Evolutionary conservation across 1,140 invertebrate genomes (phyloP).

Genomic region (Melanaphis sacchari): DNA sequence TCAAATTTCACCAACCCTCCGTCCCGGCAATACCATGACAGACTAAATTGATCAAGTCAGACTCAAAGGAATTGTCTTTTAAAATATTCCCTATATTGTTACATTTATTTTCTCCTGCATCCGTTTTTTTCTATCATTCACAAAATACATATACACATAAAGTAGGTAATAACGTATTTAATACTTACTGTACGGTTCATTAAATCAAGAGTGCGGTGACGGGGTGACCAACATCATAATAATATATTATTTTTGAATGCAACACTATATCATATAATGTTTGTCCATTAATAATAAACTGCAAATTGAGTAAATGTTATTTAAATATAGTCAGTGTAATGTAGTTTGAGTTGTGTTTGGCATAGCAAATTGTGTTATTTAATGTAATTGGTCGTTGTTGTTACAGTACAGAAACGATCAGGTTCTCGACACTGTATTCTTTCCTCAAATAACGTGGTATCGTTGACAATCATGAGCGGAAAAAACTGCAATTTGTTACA

Average conservation of each 20-base stretch:
- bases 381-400: background rate
- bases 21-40: background rate
- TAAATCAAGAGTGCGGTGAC: background rate
- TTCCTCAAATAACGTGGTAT: background rate
- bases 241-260: background rate
- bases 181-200: background rate
- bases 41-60: conserved; percentile 24
- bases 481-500: background rate
- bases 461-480: background rate
- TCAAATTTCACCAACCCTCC: background rate
- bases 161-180: background rate
- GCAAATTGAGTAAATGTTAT: background rate
- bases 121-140: background rate
- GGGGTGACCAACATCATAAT: background rate
- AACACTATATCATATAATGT: background rate
- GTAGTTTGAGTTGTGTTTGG: background rate
- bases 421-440: background rate
- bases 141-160: background rate
- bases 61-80: conserved; percentile 49
- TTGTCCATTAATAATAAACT: background rate
- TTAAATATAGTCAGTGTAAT: background rate
- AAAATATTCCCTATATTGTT: conserved; percentile 14
- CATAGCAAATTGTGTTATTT: background rate
- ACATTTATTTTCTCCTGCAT: background rate
- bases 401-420: background rate